Base-by-base conservation (phyloP, 2,888 invertebrate species). In the Troides aeacus region DNA sequence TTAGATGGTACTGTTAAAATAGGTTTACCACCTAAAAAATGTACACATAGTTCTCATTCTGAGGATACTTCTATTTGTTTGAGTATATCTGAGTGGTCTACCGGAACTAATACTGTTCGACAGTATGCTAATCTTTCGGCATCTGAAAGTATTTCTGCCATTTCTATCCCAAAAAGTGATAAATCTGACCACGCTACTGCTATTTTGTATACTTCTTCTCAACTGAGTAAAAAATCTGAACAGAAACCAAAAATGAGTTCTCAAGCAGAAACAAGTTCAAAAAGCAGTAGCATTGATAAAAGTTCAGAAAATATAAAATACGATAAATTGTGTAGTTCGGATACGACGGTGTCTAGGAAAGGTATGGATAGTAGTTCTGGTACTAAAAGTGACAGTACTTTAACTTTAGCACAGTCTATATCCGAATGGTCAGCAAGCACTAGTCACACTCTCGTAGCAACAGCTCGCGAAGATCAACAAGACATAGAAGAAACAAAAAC, bases 1-100 rank as follows among this genome's bases (percentile, higher is more conserved):
- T 91, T 96, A 53, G 97, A 97, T 80, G 97, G 96, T 23, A 97
- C 97, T 0, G 97, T 97, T 0, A 95, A 96, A 83, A 95, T 96
- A 79, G 97, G 95, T 1, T 83, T 96, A 24, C 96, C 96, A 76
- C 96, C 95, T 72, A 96, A 96, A 79, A 97, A 96, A 82, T 96
- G 96, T 79, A 97, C 96, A 0, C 96, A 97, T 75, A 96, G 96
- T 77, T 96, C 96, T 0, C 96, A 97, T 86, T 97, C 97, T 8
- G 97, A 97, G 85, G 97, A 97, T 78, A 97, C 97, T 0, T 97
- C 97, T 0, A 95, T 97, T 82, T 97, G 97, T 23, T 88, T 97
- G 46, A 97, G 97, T 79, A 95, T 97, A 79, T 97, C 97, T 3
- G 97, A 97, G 80, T 97, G 97, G 97, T 97, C 97, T 0, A 97